Evolutionary conservation across 1,140 invertebrate genomes (phyloP).

Genomic region (Schlechtendalia chinensis): DNA sequence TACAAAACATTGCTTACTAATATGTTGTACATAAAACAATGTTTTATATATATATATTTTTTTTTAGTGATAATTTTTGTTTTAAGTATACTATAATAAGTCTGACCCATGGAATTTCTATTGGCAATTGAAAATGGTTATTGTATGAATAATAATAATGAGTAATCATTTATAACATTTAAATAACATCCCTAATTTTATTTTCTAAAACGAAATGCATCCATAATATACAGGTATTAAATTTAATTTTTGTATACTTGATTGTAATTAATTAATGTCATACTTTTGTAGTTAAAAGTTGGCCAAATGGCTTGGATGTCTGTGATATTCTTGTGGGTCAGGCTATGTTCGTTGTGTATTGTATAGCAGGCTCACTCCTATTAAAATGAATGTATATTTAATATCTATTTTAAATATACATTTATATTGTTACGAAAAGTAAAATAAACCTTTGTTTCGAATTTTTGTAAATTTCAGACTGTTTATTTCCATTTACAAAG

Average conservation of each 20-base stretch:
- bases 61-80: slow-evolving; percentile 40
- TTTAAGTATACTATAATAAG: slow-evolving; percentile 27
- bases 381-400: slow-evolving; percentile 22
- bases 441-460: slow-evolving; percentile 21
- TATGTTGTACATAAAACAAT: slow-evolving; percentile 15
- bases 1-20: no score
- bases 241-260: slow-evolving; percentile 29
- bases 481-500: slow-evolving; percentile 45
- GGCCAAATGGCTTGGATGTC: slow-evolving; percentile 20
- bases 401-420: slow-evolving; percentile 21
- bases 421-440: slow-evolving; percentile 24
- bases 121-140: slow-evolving; percentile 13
- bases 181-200: slow-evolving; percentile 6
- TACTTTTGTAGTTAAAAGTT: not conserved
- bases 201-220: not conserved
- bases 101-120: slow-evolving; percentile 48
- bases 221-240: not conserved
- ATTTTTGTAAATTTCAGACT: slow-evolving; percentile 28
- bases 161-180: not conserved
- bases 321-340: slow-evolving; percentile 50
- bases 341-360: slow-evolving; percentile 35
- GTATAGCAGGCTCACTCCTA: slow-evolving; percentile 45
- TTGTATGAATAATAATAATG: not conserved
- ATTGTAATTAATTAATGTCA: not conserved
- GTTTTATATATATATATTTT: slow-evolving; percentile 2